Evolutionary conservation across 2,113 vertebrate species (phyloP), one percentile per base, ranked within the genome.

Genomic region (Chionomys nivalis): DNA sequence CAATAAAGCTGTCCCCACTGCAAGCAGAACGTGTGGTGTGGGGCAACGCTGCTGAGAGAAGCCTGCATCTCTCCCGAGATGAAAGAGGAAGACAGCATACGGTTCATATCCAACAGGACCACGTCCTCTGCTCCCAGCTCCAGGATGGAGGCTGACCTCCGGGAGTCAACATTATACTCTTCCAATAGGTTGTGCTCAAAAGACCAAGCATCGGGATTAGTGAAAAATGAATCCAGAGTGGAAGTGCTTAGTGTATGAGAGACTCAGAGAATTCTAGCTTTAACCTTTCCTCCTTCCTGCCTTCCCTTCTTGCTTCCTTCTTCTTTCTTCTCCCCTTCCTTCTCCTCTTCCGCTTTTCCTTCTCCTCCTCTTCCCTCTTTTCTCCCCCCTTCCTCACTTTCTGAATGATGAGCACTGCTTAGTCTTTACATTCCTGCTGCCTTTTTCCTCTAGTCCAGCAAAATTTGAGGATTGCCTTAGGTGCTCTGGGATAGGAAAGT

Each of bases 401-500:
- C 90, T 90, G 26, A 61, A 58, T 76, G 63, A 87, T 72, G 21
- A 83, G 23, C 3, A 66, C 1, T 76, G 44, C 65, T 79, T 94
- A 49, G 76, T 92, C 93, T 96, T 94, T 85, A 85, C n/a, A 91
- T 72, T 75, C 36, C n/a, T 73, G 65, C 72, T 52, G 28, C 5
- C 85, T 68, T 94, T 92, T 63, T 11, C 10, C 86, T 94, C 17
- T 52, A 94, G 72, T 94, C 90, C 92, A 85, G 94, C 76, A 81
- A 94, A 78, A 88, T 86, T 47, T 92, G 90, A 90, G 81, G n/a
- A 86, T 63, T 91, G 76, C 90, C 94, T 66, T 6, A 90, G 89
- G 95, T 61, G 85, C 85, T 79, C 83, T 65, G 76, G 78, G 49
- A 88, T 75, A 87, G 91, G 76, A 81, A 93, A 88, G 90, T 92